Evolutionary conservation across 2,113 vertebrate species (phyloP).

Genomic region (Hypomesus transpacificus): DNA sequence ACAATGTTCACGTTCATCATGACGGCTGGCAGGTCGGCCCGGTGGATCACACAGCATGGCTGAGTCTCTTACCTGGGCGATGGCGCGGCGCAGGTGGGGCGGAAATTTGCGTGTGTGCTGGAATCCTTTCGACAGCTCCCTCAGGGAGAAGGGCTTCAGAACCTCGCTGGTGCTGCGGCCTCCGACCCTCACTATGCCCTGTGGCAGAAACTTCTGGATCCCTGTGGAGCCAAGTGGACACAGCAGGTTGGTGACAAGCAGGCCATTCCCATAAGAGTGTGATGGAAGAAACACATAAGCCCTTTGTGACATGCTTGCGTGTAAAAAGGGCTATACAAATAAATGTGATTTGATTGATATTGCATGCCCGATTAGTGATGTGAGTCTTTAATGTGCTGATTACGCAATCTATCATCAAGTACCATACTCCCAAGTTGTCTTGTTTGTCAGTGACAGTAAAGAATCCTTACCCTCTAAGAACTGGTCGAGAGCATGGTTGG

Average conservation of each 20-base stretch:
- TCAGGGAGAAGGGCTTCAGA: slow-evolving; percentile 80
- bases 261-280: no score
- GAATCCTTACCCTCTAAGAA: slow-evolving; percentile 89
- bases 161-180: slow-evolving; percentile 85
- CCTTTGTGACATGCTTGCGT: no score
- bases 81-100: slow-evolving; percentile 64
- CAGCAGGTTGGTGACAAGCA: not conserved
- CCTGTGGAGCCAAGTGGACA: slow-evolving; percentile 61
- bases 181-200: slow-evolving; percentile 84
- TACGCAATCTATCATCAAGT: no score
- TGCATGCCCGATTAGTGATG: no score
- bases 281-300: no score
- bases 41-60: not conserved
- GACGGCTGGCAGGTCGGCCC: no score
- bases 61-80: slow-evolving; percentile 64
- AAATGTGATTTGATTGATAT: no score
- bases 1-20: no score
- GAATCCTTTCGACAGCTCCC: slow-evolving; percentile 68
- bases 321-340: no score
- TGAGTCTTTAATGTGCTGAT: no score
- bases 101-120: slow-evolving; percentile 59
- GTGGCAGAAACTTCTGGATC: slow-evolving; percentile 74
- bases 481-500: slow-evolving; percentile 96
- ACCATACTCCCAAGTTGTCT: no score
- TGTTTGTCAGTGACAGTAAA: not conserved